These are phyloP conservation scores for Globia sparganii DNA, from an alignment of 2,888 invertebrate genomes.

Conservation along the genomic window DNA sequence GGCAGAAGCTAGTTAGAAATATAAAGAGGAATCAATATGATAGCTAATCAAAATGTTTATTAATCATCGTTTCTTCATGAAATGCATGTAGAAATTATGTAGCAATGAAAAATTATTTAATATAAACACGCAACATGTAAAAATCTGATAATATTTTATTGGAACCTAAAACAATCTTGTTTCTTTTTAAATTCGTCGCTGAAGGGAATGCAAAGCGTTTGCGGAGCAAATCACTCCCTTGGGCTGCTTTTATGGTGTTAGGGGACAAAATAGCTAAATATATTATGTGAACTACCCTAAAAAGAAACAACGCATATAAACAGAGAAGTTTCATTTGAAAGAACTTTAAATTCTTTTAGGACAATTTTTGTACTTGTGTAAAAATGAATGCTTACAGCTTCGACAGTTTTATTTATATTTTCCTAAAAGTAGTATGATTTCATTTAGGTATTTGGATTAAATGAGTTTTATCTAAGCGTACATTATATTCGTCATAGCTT, in stretches of 20 bases:
- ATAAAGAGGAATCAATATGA: background rate
- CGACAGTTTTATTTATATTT: background rate
- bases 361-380: too few species aligned
- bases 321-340: background rate
- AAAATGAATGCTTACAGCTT: background rate
- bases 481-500: background rate
- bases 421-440: background rate
- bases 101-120: background rate
- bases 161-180: constrained; percentile 25
- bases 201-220: constrained; percentile 52
- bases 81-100: background rate
- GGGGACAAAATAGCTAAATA: constrained; percentile 52
- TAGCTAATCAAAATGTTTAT: background rate
- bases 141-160: constrained; percentile 44
- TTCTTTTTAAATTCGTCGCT: constrained; percentile 29
- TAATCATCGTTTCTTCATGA: background rate
- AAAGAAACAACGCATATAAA: constrained; percentile 14
- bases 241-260: constrained; percentile 46
- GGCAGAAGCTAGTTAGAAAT: background rate
- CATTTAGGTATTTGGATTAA: background rate
- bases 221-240: constrained; percentile 44
- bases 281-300: constrained; percentile 41
- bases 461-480: background rate
- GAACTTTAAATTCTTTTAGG: background rate
- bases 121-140: constrained; percentile 6